Evolutionary conservation across 2,888 invertebrate genomes (phyloP), one percentile per base, ranked within the genome.

Genomic region (Melikaiella ostensackeni): DNA sequence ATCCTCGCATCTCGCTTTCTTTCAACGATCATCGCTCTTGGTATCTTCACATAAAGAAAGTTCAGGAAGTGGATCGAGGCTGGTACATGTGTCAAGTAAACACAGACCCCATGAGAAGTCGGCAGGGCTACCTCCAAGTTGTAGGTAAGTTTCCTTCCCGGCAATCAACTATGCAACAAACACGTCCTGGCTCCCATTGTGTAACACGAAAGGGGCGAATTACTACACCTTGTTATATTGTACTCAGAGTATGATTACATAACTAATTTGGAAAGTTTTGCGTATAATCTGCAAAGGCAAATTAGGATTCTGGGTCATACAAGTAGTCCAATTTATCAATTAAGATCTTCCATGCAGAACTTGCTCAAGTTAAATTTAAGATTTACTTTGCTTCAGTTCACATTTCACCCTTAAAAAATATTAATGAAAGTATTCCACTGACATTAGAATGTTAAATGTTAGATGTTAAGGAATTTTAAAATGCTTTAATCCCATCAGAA

Each of bases 41-140:
- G 97, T 97, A 96, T 92, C 94, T 98, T 81, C 97, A 97, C 90
- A 96, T 97, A 91, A 96, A 96, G 91, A 95, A 95, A 89, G 97
- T 97, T 42, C 96, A 97, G 89, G 97, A 97, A 91, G 94, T 95
- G 63, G 97, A 97, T 92, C 94, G 97, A 2, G 97, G 97, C 79
- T 97, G 97, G 97, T 97, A 95, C 91, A 97, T 97, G 97, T 97
- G 97, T 90, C 97, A 97, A 92, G 95, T 98, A 84, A 97, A 98
- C 92, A 97, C 97, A 0, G 97, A 97, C 92, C 98, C 97, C n/a
- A 98, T 98, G 97, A 94, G 97, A 83, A 96, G 96, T 80, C 94
- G 96, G 77, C 96, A 97, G 90, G 98, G 97, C 76, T 98, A 97
- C 91, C 93, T 98, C 46, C 97, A 97, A 93, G 97, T 98, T 84